These are phyloP conservation scores for Eucera pruinosa DNA, from an alignment of 2,888 invertebrate species.

Conservation along the genomic window DNA sequence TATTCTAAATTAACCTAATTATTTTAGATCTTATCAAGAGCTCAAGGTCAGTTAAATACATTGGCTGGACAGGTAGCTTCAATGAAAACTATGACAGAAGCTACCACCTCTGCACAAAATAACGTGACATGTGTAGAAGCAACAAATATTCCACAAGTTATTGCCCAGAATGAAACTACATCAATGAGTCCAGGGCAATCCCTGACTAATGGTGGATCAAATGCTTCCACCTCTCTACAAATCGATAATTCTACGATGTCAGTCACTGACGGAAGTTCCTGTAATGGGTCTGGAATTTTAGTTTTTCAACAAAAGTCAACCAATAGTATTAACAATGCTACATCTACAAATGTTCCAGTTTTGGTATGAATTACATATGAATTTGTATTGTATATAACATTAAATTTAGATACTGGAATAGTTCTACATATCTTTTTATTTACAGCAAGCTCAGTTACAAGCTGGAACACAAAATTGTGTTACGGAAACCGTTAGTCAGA, in stretches of 20 bases:
- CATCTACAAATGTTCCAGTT: conserved; percentile 88
- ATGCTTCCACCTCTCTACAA: conserved; percentile 73
- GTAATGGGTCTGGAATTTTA: conserved; percentile 84
- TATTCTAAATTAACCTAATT: conserved; percentile 23
- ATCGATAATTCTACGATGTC: conserved; percentile 76
- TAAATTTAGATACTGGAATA: not conserved
- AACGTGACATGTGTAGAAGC: conserved; percentile 77
- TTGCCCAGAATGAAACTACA: conserved; percentile 70
- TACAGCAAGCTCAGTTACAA: conserved; percentile 86
- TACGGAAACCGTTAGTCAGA: conserved; percentile 75
- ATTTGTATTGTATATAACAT: conserved; percentile 6
- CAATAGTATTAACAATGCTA: conserved; percentile 83
- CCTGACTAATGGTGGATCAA: conserved; percentile 77
- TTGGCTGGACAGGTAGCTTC: conserved; percentile 78
- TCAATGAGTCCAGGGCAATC: conserved; percentile 72
- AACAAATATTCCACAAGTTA: conserved; percentile 72
- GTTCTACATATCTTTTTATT: conserved; percentile 38
- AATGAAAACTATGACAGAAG: conserved; percentile 77
- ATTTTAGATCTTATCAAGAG: conserved; percentile 80
- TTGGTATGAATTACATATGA: conserved; percentile 86
- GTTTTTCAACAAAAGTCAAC: conserved; percentile 85
- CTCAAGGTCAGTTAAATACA: conserved; percentile 80
- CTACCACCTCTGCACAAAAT: conserved; percentile 77
- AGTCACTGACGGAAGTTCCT: conserved; percentile 82
- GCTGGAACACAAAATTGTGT: conserved; percentile 88